These are phyloP conservation scores for Cettia cetti DNA, from an alignment of 2,113 vertebrate species.

Conservation along the genomic window DNA sequence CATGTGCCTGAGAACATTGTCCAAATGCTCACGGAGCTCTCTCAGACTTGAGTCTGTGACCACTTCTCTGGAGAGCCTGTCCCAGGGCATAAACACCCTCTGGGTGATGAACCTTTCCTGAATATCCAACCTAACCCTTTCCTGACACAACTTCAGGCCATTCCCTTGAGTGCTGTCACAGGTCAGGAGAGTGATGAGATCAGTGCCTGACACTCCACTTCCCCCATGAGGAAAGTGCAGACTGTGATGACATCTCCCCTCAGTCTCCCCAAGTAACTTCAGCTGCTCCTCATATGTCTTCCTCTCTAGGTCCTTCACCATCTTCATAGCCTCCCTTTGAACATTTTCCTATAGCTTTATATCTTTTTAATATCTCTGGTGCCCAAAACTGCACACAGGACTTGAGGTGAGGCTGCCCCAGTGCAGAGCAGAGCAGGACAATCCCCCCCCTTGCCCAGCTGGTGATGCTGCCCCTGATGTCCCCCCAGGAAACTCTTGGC, in stretches of 20 bases:
- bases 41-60: neutral
- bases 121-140: neutral
- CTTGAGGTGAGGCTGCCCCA: neutral
- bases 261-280: neutral
- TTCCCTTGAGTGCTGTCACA: neutral
- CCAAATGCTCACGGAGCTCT: neutral
- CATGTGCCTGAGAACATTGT: neutral
- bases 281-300: neutral
- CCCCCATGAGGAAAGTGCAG: neutral
- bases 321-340: neutral
- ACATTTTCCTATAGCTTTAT: neutral
- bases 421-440: neutral
- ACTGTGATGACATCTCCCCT: neutral
- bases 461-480: neutral
- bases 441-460: neutral
- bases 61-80: neutral
- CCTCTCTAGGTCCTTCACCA: neutral
- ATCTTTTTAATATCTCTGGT: neutral
- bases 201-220: neutral
- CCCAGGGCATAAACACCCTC: neutral
- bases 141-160: neutral
- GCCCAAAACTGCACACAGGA: neutral
- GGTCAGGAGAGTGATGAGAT: neutral
- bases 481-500: rapidly evolving
- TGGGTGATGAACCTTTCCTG: neutral